Evolutionary conservation across 2,113 vertebrate genomes (phyloP), one percentile per base, ranked within the genome.

Genomic region (Hypomesus transpacificus): DNA sequence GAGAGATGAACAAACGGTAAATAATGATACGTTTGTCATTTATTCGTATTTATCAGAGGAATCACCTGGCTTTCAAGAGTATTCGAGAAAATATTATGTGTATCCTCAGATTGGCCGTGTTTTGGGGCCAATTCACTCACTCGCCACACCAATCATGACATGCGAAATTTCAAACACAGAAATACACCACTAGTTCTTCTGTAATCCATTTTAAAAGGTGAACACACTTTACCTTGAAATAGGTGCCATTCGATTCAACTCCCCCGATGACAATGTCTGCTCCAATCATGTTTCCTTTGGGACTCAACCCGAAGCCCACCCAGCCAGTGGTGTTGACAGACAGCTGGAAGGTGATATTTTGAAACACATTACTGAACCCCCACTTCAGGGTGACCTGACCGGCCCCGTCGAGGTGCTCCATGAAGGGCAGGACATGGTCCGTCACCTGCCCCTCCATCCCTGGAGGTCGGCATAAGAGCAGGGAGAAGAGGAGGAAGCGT

Each of bases 301-400:
- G 66, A 56, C 87, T 94, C 54, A 95, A 79, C 14, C 92, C 94
- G 73, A 94, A 83, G 69, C 91, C 87, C 66, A 94, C 81, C 91
- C 92, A 95, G 31, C 90, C 92, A 7, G 85, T 78, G 24, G 91
- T 91, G 60, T 52, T 89, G 65, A 92, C 84, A 2, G 78, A 80
- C 50, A 95, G 75, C 61, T 92, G 87, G 57, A 94, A 89, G 0
- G 65, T 88, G 18, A 95, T 91, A 56, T 87, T 22, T 52, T 91
- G 89, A 61, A 74, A 26, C 0, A 80, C 13, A 18, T 77, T 5
- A 2, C 92, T 77, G 1, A 92, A 91, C 64, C 94, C 92, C 93
- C 91, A 92, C 69, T 8, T 8, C 64, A 94, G 77, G 56, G 46
- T 82, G 16, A 92, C 70, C 28, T 51, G 16, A 0, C 69, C 58